A percentile compares a stretch with the other conserved stretches of the same genome.
These are phyloP conservation scores for Strongylocentrotus purpuratus DNA, from an alignment of 35 echinoderm and acorn worm genomes.

Conservation along the genomic window DNA sequence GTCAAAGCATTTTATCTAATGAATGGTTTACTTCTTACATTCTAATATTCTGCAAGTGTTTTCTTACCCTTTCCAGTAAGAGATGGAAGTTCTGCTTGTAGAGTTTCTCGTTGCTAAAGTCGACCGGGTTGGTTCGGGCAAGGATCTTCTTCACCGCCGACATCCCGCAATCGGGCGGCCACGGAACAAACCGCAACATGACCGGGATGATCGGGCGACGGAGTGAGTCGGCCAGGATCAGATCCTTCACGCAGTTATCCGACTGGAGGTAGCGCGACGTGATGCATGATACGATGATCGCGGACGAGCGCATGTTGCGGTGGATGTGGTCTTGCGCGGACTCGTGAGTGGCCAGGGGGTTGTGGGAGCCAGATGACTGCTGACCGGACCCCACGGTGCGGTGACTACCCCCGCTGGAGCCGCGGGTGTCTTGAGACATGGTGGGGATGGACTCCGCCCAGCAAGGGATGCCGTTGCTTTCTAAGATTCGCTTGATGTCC, in stretches of 20 bases:
- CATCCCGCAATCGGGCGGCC: slow-evolving; percentile 87
- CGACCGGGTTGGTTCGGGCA: slow-evolving; percentile 72
- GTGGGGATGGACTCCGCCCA: slow-evolving; percentile 91
- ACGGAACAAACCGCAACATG: slow-evolving; percentile 80
- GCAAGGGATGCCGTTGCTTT: slow-evolving; percentile 87
- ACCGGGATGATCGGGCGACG: slow-evolving; percentile 81
- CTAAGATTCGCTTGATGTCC: slow-evolving; percentile 87
- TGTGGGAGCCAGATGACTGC: not conserved
- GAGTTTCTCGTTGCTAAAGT: slow-evolving; percentile 94
- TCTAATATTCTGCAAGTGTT: slow-evolving; percentile 54
- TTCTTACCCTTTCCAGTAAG: slow-evolving; percentile 72
- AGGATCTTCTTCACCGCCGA: slow-evolving; percentile 85
- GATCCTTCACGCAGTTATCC: slow-evolving; percentile 90
- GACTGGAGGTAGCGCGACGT: slow-evolving; percentile 89
- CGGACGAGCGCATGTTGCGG: slow-evolving; percentile 84
- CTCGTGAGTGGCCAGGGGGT: slow-evolving; percentile 45
- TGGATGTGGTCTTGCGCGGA: slow-evolving; percentile 80
- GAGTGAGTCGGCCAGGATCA: slow-evolving; percentile 84
- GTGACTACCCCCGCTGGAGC: slow-evolving; percentile 62
- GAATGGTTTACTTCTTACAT: slow-evolving; percentile 6
- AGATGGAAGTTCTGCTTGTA: slow-evolving; percentile 96
- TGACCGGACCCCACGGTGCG: not conserved
- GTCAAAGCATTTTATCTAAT: not conserved
- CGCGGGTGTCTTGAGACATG: slow-evolving; percentile 62
- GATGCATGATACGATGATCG: slow-evolving; percentile 82